Conservation (phyloP, 2,888 invertebrate genomes). For the Dasypogon diadema region DNA sequence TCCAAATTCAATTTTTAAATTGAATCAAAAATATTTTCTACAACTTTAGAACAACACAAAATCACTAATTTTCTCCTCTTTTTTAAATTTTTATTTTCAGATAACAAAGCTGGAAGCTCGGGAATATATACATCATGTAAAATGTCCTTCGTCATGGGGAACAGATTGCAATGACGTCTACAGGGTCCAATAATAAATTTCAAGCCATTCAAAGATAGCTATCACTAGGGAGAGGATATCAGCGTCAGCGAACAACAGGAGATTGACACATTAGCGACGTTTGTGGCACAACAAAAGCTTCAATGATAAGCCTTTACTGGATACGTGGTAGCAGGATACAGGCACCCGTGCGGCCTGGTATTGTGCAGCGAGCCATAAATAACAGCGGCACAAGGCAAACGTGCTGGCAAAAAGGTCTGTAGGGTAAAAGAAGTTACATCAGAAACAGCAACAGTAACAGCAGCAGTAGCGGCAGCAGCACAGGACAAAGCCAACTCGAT, state of each 20-base stretch:
- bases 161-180: slow-evolving; percentile 41
- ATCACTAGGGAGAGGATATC: slow-evolving; percentile 37
- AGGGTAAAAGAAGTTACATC: slow-evolving; percentile 12
- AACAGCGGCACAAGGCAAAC: slow-evolving; percentile 26
- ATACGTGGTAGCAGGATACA: slow-evolving; percentile 45
- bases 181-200: slow-evolving; percentile 51
- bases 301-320: slow-evolving; percentile 49
- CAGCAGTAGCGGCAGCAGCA: slow-evolving; percentile 1
- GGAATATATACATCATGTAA: slow-evolving; percentile 47
- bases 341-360: slow-evolving; percentile 47
- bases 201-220: slow-evolving; percentile 50
- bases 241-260: slow-evolving; percentile 41
- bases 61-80: slow-evolving; percentile 25
- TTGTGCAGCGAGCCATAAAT: slow-evolving; percentile 47
- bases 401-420: slow-evolving; percentile 26
- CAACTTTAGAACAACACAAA: too few species aligned
- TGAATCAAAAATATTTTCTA: too few species aligned
- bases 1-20: too few species aligned
- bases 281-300: slow-evolving; percentile 50
- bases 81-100: slow-evolving; percentile 33
- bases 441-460: background rate
- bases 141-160: slow-evolving; percentile 47
- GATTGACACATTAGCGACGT: slow-evolving; percentile 53
- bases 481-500: background rate
- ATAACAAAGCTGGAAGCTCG: slow-evolving; percentile 19